phyloP scores from a whole-genome alignment of 1,140 invertebrate species.

The Archivesica marissinica region DNA sequence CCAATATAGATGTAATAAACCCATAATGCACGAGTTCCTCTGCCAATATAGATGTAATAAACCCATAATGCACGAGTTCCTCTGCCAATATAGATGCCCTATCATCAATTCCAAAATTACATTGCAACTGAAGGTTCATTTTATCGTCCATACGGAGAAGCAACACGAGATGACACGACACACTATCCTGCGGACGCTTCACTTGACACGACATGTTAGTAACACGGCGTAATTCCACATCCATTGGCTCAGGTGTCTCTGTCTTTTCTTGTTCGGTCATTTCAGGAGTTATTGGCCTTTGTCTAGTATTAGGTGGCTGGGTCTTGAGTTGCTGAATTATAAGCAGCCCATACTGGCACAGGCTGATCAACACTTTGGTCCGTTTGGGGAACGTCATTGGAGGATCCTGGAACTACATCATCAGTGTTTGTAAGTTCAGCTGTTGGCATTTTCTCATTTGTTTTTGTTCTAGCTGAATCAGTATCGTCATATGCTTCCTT shows the following conservation, averaged over 20 bases:
- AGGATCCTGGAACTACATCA: no score
- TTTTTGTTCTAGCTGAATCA: no score
- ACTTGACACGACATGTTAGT: constrained; percentile 89
- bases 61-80: constrained; percentile 98
- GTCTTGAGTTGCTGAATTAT: no score
- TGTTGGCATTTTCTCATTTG: no score
- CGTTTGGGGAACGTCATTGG: no score
- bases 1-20: no score
- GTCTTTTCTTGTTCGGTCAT: constrained; percentile 92
- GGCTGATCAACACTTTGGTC: no score
- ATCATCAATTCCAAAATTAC: constrained; percentile 93
- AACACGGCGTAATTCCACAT: constrained; percentile 89
- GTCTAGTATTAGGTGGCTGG: constrained; percentile 85
- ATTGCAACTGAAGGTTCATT: constrained; percentile 99
- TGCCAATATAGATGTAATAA: no score
- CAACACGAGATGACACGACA: constrained; percentile 79
- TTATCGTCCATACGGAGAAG: constrained; percentile 98
- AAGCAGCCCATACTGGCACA: no score
- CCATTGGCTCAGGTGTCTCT: constrained; percentile 88
- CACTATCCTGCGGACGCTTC: constrained; percentile 68
- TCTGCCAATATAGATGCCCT: constrained; percentile 90
- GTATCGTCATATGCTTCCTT: no score
- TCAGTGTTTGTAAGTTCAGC: no score
- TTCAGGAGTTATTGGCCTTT: constrained; percentile 91
- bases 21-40: no score